Base-by-base conservation (phyloP, 2,113 vertebrate species). In the Myiopsitta monachus region DNA sequence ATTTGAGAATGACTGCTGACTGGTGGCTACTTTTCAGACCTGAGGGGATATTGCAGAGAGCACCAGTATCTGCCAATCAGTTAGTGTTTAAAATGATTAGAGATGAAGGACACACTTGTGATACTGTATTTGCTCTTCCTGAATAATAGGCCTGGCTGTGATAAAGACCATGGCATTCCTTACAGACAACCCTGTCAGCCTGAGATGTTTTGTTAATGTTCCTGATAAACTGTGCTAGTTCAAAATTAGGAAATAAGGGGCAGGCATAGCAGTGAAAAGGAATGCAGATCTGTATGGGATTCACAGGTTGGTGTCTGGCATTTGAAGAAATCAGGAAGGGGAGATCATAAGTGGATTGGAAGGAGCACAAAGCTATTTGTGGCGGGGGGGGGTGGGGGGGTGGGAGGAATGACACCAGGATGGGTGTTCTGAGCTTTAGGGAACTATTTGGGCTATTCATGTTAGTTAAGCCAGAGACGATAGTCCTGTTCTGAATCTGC, bases 21-120 rank as follows among this genome's bases (percentile, higher is more conserved):
- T 94, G 91, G 24, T 70, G 55, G 49, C 72, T 92, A 4, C 49
- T 91, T 96, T 88, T 87, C 66, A 93, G 47, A 91, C 80, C 46
- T 79, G 52, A 72, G 73, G 47, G 55, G 83, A 51, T 75, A 54
- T 82, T 84, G 38, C 3, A 3, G 73, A 88, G 18, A 84, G 27
- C 62, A 72, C 43, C 39, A 72, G 33, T 47, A 72, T 75, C 47
- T 92, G 81, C 47, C 55, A 36, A 68, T 82, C 90, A 70, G 55
- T 78, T 92, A 63, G 12, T 3, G 7, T 9, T 89, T 81, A 72
- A 87, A 81, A 81, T 73, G 47, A 26, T 4, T 62, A 47, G 66
- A 84, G 46, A 59, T 7, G 18, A 87, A 81, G 66, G 43, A 72
- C 31, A 75, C 31, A 44, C 1, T 88, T 59, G 47, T 66, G 64